Evolutionary conservation across 2,113 vertebrate genomes (phyloP).

Genomic region (Macaca fascicularis): T2T-MFA8v1.1 NC_088379.1:180832001-180832500

Average conservation of each 20-base stretch:
- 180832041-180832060: not conserved
- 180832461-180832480: not conserved
- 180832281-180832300: not conserved
- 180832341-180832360: not conserved
- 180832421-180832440: not conserved
- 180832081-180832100: not conserved
- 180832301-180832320: not conserved
- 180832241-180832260: not conserved
- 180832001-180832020: not conserved
- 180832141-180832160: not conserved
- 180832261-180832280: not conserved
- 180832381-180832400: not conserved
- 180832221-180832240: not conserved
- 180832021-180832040: not conserved
- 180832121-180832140: not conserved
- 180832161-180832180: not conserved
- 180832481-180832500: not conserved
- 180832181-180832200: not conserved
- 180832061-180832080: not conserved
- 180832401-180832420: not conserved
- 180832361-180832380: not conserved
- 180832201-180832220: not conserved
- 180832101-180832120: not conserved
- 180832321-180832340: not conserved
- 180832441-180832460: not conserved